These are phyloP conservation scores for Psammodynastes pulverulentus DNA, from an alignment of 2,113 vertebrate genomes.

Conservation along the genomic window DNA sequence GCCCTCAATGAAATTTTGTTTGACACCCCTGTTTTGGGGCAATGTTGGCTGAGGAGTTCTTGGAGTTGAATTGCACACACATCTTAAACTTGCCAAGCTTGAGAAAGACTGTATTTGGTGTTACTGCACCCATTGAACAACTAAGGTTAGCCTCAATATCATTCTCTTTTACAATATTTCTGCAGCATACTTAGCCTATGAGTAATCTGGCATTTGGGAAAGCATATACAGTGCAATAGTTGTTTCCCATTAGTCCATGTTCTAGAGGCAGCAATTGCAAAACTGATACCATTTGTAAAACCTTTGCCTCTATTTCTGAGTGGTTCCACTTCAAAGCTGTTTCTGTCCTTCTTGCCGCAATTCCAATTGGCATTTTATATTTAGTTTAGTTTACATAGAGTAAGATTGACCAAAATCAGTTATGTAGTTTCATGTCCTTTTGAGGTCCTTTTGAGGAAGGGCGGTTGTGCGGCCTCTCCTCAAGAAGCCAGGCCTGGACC, in stretches of 20 bases:
- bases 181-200: background rate
- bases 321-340: background rate
- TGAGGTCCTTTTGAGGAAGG: no score
- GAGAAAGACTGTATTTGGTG: background rate
- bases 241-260: background rate
- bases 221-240: background rate
- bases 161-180: background rate
- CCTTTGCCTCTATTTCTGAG: background rate
- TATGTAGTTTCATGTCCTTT: background rate
- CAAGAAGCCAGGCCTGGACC: no score
- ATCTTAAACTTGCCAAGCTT: background rate
- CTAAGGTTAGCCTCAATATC: no score
- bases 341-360: background rate
- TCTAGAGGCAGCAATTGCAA: background rate
- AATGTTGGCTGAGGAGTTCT: background rate
- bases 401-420: background rate
- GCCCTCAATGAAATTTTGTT: no score
- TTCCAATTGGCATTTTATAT: background rate
- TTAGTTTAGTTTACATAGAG: no score
- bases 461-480: no score
- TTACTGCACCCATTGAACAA: background rate
- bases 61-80: background rate
- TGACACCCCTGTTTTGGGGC: background rate
- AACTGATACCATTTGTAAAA: background rate
- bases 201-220: background rate